These are phyloP conservation scores for Delia radicum DNA, from an alignment of 1,140 invertebrate genomes.

Conservation along the genomic window DNA sequence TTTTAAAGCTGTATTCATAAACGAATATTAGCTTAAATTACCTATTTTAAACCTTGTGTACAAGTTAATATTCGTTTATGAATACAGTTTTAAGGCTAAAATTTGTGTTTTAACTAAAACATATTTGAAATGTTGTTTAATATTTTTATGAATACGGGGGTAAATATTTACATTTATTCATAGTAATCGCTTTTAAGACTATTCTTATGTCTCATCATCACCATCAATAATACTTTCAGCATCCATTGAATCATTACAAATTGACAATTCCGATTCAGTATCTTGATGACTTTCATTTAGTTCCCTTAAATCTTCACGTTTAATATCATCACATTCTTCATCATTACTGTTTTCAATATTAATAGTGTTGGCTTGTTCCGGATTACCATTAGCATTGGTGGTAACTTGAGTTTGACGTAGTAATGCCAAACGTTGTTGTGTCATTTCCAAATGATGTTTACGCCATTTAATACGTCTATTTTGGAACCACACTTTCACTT, in stretches of 20 bases:
- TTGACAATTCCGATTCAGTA: conserved; percentile 50
- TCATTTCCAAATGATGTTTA: conserved; percentile 88
- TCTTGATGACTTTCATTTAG: conserved; percentile 41
- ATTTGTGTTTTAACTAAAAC: too few relatives aligned
- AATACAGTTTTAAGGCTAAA: too few relatives aligned
- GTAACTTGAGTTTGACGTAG: conserved; percentile 64
- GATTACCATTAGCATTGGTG: neutral
- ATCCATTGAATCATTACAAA: conserved; percentile 50
- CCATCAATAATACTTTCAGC: conserved; percentile 50
- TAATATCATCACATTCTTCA: conserved; percentile 44
- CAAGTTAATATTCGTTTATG: too few relatives aligned
- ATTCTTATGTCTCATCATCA: conserved; percentile 31
- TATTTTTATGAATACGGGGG: too few relatives aligned
- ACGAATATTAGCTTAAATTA: too few relatives aligned
- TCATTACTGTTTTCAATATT: conserved; percentile 31
- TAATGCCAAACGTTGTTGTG: conserved; percentile 81
- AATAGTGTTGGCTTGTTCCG: neutral
- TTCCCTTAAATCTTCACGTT: conserved; percentile 40
- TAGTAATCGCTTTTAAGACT: neutral
- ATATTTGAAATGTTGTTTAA: too few relatives aligned
- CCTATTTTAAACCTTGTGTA: too few relatives aligned
- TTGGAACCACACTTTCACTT: conserved; percentile 98
- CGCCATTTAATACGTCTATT: conserved; percentile 95
- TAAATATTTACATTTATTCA: too few relatives aligned
- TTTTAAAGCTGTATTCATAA: too few relatives aligned